Percentiles rank a stretch among this genome's conserved stretches.
Evolutionary conservation across 2,888 invertebrate species (phyloP).

Genomic region (Saturnia pavonia): DNA sequence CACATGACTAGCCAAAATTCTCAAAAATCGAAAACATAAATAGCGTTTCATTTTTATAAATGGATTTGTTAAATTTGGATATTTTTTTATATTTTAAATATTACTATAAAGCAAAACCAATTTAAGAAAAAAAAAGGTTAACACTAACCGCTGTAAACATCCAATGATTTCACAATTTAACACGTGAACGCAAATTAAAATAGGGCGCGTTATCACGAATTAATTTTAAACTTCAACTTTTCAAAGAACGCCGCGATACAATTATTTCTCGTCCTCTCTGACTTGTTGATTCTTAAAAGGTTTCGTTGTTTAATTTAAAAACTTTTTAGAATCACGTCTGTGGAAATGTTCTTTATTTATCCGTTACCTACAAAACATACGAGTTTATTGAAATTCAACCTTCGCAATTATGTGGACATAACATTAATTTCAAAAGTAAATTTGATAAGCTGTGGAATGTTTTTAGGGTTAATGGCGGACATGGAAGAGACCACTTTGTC

Average conservation of each 20-base stretch:
- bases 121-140: slow-evolving; percentile 7
- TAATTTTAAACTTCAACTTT: slow-evolving; percentile 26
- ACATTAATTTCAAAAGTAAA: background rate
- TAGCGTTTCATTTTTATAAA: too few species aligned
- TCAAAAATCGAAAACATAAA: too few species aligned
- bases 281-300: slow-evolving; percentile 26
- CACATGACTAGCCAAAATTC: too few species aligned
- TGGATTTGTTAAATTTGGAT: too few species aligned
- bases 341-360: background rate
- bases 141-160: background rate
- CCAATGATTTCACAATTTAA: slow-evolving; percentile 5
- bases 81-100: too few species aligned
- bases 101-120: background rate
- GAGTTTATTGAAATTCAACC: background rate
- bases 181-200: slow-evolving; percentile 9
- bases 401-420: background rate
- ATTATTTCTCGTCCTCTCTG: slow-evolving; percentile 19
- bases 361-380: background rate
- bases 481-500: too few species aligned
- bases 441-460: background rate
- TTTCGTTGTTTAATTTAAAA: slow-evolving; percentile 24
- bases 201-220: slow-evolving; percentile 23
- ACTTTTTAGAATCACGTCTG: slow-evolving; percentile 9
- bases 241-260: slow-evolving; percentile 17
- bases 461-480: too few species aligned